A percentile compares a stretch with the other conserved stretches of the same genome.
Evolutionary conservation across 23 tunicate genomes (phyloP).

Genomic region (Clavelina lepadiformis): DNA sequence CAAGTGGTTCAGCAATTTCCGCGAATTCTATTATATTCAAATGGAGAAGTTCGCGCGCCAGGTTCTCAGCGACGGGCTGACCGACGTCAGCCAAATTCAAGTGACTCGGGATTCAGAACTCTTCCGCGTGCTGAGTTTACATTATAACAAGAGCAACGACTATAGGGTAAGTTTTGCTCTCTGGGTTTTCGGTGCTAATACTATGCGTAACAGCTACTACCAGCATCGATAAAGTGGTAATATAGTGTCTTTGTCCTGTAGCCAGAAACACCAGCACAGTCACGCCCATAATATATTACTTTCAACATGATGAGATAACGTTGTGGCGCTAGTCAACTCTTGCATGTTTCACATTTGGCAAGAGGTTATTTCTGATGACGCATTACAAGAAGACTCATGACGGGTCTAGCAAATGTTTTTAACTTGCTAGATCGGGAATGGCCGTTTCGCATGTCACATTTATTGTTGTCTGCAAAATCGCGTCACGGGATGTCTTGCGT

Average conservation of each 20-base stretch:
- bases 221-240: neutral
- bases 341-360: too few species aligned
- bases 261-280: neutral
- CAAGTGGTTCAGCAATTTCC: constrained; percentile 99
- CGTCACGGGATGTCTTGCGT: too few species aligned
- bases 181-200: neutral
- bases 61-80: constrained; percentile 73
- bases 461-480: too few species aligned
- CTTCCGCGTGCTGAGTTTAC: constrained; percentile 80
- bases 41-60: constrained; percentile 93
- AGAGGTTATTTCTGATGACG: too few species aligned
- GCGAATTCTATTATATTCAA: constrained; percentile 98
- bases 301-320: neutral
- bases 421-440: too few species aligned
- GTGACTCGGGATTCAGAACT: constrained; percentile 83
- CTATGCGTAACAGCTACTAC: too few species aligned
- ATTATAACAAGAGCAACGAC: constrained; percentile 97
- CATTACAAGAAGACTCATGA: too few species aligned
- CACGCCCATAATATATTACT: neutral
- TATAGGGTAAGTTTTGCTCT: constrained; percentile 54
- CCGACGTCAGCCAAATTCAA: constrained; percentile 27
- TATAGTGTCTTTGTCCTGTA: neutral
- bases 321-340: too few species aligned
- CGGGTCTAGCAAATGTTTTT: too few species aligned
- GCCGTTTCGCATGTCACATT: too few species aligned